A percentile compares a stretch with the other conserved stretches of the same genome.
phyloP scores from a whole-genome alignment of 53 echinoderm and acorn worm species.

The Zoroaster sp. region DNA sequence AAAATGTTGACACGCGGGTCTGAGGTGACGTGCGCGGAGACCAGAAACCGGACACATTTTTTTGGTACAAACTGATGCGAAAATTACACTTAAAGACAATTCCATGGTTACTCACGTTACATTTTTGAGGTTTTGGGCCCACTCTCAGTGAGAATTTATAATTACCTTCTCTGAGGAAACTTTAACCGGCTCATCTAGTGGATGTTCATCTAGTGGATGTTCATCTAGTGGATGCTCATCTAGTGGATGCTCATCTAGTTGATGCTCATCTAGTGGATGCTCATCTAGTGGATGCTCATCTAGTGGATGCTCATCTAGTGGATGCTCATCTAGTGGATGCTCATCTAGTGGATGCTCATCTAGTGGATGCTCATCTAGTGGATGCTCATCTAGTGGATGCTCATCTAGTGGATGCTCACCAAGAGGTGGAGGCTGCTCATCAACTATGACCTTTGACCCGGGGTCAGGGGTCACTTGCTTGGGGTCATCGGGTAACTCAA shows the following conservation, averaged over 20 bases:
- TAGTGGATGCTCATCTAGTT: no score
- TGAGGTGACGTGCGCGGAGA: no score
- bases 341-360: background rate
- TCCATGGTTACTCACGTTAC: no score
- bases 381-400: conserved; percentile 22
- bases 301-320: background rate
- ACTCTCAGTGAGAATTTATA: no score
- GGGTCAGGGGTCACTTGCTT: background rate
- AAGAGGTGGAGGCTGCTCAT: conserved; percentile 4
- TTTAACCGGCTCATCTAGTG: background rate
- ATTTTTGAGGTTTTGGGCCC: no score
- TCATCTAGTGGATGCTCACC: conserved; percentile 22
- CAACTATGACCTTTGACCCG: background rate
- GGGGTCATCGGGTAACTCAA: conserved; percentile 51
- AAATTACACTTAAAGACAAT: background rate
- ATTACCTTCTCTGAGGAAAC: conserved; percentile 15
- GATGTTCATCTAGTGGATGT: conserved; percentile 31
- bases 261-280: background rate
- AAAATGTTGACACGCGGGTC: no score
- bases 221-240: background rate
- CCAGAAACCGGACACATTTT: background rate
- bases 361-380: background rate
- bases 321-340: conserved; percentile 30
- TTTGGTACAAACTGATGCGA: background rate
- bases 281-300: conserved; percentile 8